These are phyloP conservation scores for Tortricodes alternella DNA, from an alignment of 2,888 invertebrate species.

Conservation along the genomic window DNA sequence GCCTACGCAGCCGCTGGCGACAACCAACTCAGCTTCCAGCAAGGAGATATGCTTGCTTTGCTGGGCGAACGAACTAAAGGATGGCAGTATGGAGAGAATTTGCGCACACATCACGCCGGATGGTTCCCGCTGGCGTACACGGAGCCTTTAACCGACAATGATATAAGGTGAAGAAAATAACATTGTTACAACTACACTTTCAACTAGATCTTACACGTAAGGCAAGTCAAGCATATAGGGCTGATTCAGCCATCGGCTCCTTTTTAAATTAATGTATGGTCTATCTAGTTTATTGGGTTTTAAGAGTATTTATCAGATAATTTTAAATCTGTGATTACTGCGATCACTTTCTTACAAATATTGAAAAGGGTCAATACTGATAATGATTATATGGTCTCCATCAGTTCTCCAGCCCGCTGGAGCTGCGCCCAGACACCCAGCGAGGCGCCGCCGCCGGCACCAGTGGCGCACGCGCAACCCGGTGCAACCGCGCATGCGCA, in stretches of 20 bases:
- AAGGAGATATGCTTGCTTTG: constrained; percentile 93
- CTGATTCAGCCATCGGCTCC: too few species aligned
- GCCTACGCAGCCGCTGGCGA: constrained; percentile 94
- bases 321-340: too few species aligned
- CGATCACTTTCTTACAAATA: too few species aligned
- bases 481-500: constrained; percentile 65
- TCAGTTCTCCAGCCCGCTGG: constrained; percentile 75
- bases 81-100: constrained; percentile 98
- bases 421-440: constrained; percentile 69
- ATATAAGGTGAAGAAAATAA: constrained; percentile 75
- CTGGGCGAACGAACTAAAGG: constrained; percentile 96
- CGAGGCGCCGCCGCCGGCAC: constrained; percentile 72
- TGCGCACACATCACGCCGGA: constrained; percentile 94
- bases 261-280: too few species aligned
- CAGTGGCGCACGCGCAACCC: constrained; percentile 71
- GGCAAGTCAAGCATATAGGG: too few species aligned
- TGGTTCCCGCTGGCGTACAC: constrained; percentile 99
- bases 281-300: too few species aligned
- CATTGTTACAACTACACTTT: too few species aligned
- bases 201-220: too few species aligned
- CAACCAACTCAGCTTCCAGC: constrained; percentile 95
- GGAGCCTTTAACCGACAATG: constrained; percentile 88
- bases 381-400: constrained; percentile 35
- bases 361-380: too few species aligned
- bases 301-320: too few species aligned